phyloP scores from a whole-genome alignment of 1,140 invertebrate genomes.

The Drosophila trapezifrons region DNA sequence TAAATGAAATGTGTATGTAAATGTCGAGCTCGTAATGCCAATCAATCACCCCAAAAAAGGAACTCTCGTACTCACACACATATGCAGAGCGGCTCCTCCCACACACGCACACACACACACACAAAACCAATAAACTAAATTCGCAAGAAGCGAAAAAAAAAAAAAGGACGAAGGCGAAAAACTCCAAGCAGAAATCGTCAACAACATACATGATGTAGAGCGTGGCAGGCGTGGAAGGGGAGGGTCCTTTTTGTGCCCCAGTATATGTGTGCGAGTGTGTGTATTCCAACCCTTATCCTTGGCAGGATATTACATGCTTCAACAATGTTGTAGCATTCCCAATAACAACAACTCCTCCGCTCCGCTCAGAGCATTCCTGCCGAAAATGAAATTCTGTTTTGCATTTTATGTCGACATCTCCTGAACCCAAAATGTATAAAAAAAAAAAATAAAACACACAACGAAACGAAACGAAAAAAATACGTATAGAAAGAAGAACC shows the following conservation, averaged over 20 bases:
- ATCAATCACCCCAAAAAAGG: conserved; percentile 78
- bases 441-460: conserved; percentile 55
- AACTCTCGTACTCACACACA: conserved; percentile 42
- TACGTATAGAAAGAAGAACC: conserved; percentile 30
- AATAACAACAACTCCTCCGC: conserved; percentile 66
- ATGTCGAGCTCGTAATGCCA: conserved; percentile 76
- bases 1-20: conserved; percentile 83
- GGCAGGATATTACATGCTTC: conserved; percentile 82
- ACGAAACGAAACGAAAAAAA: conserved; percentile 21
- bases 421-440: conserved; percentile 72
- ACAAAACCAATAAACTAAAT: conserved; percentile 82
- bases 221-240: conserved; percentile 23
- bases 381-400: conserved; percentile 83
- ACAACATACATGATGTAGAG: conserved; percentile 64
- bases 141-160: conserved; percentile 64
- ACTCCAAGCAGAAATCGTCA: conserved; percentile 77
- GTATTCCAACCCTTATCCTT: conserved; percentile 80
- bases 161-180: conserved; percentile 23
- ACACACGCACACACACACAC: conserved; percentile 41
- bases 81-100: conserved; percentile 55
- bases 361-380: conserved; percentile 71
- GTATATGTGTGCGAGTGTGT: conserved; percentile 40
- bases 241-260: conserved; percentile 32
- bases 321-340: conserved; percentile 82
- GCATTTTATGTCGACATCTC: conserved; percentile 82